Evolutionary conservation across 37 sponge, comb jelly and placozoan species (phyloP).

Genomic region (Crambe crambe): DNA sequence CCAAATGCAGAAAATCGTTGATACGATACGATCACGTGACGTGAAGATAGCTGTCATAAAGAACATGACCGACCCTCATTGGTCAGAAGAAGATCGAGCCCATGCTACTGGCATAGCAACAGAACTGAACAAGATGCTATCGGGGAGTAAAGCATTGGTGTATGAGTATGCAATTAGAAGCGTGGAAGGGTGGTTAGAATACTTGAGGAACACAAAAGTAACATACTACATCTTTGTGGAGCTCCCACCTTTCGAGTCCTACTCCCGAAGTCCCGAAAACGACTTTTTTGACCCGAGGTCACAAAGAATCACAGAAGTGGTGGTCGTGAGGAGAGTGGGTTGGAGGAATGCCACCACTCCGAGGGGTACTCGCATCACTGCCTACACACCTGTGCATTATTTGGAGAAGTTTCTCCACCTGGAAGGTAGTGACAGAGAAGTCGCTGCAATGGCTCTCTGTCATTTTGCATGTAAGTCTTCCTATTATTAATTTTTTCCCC

Average conservation of each 20-base stretch:
- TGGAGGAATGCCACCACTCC: background rate
- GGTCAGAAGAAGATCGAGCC: background rate
- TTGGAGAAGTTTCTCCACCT: conserved; percentile 38
- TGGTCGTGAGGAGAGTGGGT: conserved; percentile 5
- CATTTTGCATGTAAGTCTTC: conserved; percentile 43
- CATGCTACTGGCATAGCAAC: background rate
- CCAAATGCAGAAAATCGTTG: background rate
- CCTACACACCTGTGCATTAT: conserved; percentile 9
- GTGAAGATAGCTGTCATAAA: conserved; percentile 5
- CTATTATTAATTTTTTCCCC: too few relatives aligned
- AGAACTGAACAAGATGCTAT: background rate
- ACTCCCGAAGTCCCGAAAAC: background rate
- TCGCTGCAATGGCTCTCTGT: conserved; percentile 12
- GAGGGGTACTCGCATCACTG: background rate
- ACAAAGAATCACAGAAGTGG: conserved; percentile 11
- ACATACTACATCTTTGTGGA: conserved; percentile 36
- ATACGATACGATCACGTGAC: background rate
- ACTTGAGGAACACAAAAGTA: background rate
- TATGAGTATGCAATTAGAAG: background rate
- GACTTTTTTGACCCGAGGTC: conserved; percentile 8
- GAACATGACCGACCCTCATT: background rate
- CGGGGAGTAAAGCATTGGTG: conserved; percentile 1
- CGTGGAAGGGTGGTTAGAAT: conserved; percentile 12
- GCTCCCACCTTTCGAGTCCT: conserved; percentile 10
- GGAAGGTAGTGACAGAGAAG: background rate